A percentile compares a stretch with the other conserved stretches of the same genome.
Conservation (phyloP, 2,888 invertebrate species). For the Agelastica alni region DNA sequence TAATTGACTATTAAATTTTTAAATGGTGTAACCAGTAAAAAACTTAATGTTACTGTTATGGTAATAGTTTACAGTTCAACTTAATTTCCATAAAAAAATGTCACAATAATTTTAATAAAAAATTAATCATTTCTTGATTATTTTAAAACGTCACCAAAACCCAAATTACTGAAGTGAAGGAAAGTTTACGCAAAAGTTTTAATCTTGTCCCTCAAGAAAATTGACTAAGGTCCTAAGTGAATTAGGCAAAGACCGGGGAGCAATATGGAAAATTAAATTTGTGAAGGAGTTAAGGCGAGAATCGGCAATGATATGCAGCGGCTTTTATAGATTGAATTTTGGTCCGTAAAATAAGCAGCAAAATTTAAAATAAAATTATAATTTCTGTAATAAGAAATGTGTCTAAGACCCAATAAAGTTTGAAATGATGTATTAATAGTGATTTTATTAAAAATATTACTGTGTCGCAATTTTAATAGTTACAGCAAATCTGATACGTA, state of each 20-base stretch:
- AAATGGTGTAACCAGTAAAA: no score
- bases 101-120: no score
- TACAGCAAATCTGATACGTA: neutral
- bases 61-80: no score
- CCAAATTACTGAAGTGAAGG: no score
- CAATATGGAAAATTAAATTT: slow-evolving; percentile 22
- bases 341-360: slow-evolving; percentile 11
- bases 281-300: slow-evolving; percentile 3
- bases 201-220: slow-evolving; percentile 1
- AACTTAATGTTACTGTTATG: no score
- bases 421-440: neutral
- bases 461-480: neutral
- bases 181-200: neutral
- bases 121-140: no score
- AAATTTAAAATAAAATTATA: slow-evolving; percentile 14
- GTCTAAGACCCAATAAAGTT: slow-evolving; percentile 5
- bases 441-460: neutral
- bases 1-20: no score
- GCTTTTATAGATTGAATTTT: slow-evolving; percentile 12
- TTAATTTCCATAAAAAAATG: no score
- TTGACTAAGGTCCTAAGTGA: slow-evolving; percentile 9
- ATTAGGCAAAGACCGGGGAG: slow-evolving; percentile 8
- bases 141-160: no score
- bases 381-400: slow-evolving; percentile 19
- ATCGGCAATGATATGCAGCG: slow-evolving; percentile 21